Percentiles rank a stretch among this genome's conserved stretches.
Conservation (phyloP, 2,888 invertebrate genomes). For the Drosophila ezoana region DNA sequence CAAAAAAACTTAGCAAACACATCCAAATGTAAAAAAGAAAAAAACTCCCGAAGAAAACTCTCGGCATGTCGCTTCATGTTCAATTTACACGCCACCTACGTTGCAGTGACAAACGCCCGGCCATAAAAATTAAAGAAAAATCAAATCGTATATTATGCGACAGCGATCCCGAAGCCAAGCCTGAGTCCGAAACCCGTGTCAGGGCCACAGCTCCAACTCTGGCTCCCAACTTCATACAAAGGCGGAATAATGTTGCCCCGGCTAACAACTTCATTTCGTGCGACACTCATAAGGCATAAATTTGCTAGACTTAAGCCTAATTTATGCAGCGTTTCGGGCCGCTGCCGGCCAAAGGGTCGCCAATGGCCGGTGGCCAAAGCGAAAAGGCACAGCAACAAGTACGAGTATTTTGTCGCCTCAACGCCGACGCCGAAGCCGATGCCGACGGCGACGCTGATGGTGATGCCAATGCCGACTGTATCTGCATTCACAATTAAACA, state of each 20-base stretch:
- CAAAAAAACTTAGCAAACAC: conserved; percentile 7
- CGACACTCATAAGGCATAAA: conserved; percentile 83
- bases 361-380: conserved; percentile 23
- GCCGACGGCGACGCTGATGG: neutral
- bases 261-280: conserved; percentile 85
- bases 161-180: conserved; percentile 8
- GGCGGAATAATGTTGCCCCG: conserved; percentile 82
- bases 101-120: conserved; percentile 71
- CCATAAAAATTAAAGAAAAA: conserved; percentile 79
- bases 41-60: conserved; percentile 50
- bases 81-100: conserved; percentile 78
- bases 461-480: conserved; percentile 61
- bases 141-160: conserved; percentile 76
- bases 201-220: neutral
- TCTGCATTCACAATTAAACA: conserved; percentile 84
- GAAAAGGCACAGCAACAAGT: conserved; percentile 66
- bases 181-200: conserved; percentile 8
- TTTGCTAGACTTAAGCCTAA: conserved; percentile 83
- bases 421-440: conserved; percentile 7
- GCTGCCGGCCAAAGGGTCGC: conserved; percentile 64
- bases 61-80: conserved; percentile 53
- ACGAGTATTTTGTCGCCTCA: conserved; percentile 66
- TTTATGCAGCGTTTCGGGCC: conserved; percentile 77
- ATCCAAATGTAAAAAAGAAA: neutral
- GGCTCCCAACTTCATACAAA: conserved; percentile 5